phyloP scores from a whole-genome alignment of 2,888 invertebrate genomes.

The Trypoxylon attenuatum region DNA sequence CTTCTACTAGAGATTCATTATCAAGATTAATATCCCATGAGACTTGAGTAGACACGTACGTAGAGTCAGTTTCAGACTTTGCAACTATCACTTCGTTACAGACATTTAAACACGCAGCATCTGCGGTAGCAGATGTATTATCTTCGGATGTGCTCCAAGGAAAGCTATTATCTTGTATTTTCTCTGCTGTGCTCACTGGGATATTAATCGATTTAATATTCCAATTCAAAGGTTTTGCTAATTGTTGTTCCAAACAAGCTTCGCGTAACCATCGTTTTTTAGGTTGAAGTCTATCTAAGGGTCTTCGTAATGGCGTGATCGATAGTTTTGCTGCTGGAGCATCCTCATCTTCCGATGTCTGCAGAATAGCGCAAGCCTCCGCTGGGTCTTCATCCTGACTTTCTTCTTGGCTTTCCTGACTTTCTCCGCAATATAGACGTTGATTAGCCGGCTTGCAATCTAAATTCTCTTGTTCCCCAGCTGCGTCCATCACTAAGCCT shows the following conservation, averaged over 20 bases:
- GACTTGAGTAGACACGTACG: slow-evolving; percentile 15
- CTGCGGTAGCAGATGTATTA: slow-evolving; percentile 2
- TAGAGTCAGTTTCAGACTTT: slow-evolving; percentile 20
- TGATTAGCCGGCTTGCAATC: slow-evolving; percentile 64
- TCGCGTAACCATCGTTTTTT: slow-evolving; percentile 80
- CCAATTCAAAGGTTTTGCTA: slow-evolving; percentile 77
- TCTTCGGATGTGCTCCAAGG: slow-evolving; percentile 34
- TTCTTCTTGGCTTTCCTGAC: slow-evolving; percentile 72
- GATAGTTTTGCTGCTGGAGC: slow-evolving; percentile 59
- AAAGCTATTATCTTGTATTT: slow-evolving; percentile 29
- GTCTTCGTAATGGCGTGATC: slow-evolving; percentile 65
- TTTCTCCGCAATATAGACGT: slow-evolving; percentile 66
- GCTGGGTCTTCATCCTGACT: slow-evolving; percentile 71
- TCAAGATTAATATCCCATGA: slow-evolving; percentile 28
- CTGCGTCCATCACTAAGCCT: slow-evolving; percentile 73
- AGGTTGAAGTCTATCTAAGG: slow-evolving; percentile 74
- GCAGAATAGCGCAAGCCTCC: slow-evolving; percentile 62
- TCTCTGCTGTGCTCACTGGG: slow-evolving; percentile 12
- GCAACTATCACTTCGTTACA: slow-evolving; percentile 20
- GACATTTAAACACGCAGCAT: slow-evolving; percentile 14
- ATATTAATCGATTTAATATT: slow-evolving; percentile 48
- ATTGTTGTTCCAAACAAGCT: slow-evolving; percentile 76
- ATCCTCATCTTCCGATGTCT: slow-evolving; percentile 70
- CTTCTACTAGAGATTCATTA: slow-evolving; percentile 31
- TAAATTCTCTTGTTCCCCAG: slow-evolving; percentile 72